These are phyloP conservation scores for Amniataba percoides DNA, from an alignment of 2,797 vertebrate species.

Conservation along the genomic window DNA sequence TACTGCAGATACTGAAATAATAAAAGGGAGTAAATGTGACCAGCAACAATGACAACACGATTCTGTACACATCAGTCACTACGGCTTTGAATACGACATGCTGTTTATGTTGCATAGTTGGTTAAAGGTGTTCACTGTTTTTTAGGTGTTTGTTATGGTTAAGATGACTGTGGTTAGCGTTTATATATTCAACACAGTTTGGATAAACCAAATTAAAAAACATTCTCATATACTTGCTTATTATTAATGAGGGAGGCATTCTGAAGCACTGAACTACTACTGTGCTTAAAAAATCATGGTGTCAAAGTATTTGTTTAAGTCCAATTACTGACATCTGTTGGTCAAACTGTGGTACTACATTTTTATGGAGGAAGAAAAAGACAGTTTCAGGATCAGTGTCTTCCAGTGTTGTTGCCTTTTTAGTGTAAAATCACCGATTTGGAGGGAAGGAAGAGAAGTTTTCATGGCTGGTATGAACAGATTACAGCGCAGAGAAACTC, in stretches of 20 bases:
- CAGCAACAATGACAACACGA: background rate
- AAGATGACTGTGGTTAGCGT: background rate
- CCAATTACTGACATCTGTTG: slow-evolving; percentile 21
- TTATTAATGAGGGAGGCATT: background rate
- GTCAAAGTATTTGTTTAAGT: background rate
- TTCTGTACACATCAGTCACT: background rate
- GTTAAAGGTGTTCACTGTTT: background rate
- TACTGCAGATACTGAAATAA: background rate
- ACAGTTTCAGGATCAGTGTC: background rate
- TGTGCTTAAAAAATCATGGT: background rate
- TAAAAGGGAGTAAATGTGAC: background rate
- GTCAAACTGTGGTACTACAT: background rate
- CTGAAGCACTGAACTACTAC: background rate
- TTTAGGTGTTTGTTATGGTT: background rate
- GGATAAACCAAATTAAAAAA: background rate
- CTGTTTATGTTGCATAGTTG: background rate
- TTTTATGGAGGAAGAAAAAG: background rate
- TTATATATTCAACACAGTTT: background rate
- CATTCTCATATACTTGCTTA: no score
- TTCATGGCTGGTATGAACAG: background rate
- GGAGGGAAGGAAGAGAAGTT: background rate
- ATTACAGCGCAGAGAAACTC: background rate
- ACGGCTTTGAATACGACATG: background rate
- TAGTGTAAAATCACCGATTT: background rate
- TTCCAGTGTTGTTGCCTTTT: background rate